Evolutionary conservation across 2,888 invertebrate species (phyloP).

Genomic region (Acrocera orbiculus): DNA sequence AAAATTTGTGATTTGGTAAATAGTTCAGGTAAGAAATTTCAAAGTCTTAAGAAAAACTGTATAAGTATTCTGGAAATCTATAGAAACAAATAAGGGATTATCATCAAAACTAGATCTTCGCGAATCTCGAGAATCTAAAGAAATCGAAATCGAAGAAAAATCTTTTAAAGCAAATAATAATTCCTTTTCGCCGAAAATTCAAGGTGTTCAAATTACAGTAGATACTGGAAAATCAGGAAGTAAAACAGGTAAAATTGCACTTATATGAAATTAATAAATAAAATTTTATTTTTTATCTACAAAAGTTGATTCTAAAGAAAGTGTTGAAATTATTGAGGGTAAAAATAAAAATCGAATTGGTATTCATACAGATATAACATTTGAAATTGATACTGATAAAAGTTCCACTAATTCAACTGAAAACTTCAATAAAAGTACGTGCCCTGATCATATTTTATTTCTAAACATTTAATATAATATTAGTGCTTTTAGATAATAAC

Average conservation of each 20-base stretch:
- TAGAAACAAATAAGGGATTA: too few relatives aligned
- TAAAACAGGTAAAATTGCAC: conserved; percentile 14
- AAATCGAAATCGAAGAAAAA: conserved; percentile 7
- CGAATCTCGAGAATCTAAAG: conserved; percentile 15
- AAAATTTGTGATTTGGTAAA: too few relatives aligned
- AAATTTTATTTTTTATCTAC: conserved; percentile 5
- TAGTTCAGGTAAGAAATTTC: too few relatives aligned
- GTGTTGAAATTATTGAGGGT: conserved; percentile 28
- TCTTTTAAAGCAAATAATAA: conserved; percentile 2
- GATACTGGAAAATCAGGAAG: conserved; percentile 29
- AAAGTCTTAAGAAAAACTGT: too few relatives aligned
- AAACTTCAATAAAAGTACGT: conserved; percentile 23
- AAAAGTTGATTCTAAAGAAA: conserved; percentile 26
- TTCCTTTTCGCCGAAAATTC: conserved; percentile 25
- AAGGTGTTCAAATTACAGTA: conserved; percentile 31
- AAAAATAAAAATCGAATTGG: conserved; percentile 30
- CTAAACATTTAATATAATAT: conserved; percentile 19
- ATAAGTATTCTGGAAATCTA: too few relatives aligned
- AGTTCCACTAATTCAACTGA: conserved; percentile 23
- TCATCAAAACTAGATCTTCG: conserved; percentile 31
- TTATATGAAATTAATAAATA: not conserved
- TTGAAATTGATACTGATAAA: conserved; percentile 23
- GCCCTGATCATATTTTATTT: not conserved
- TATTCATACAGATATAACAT: conserved; percentile 31
- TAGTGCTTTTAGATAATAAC: conserved; percentile 19